Conservation (phyloP, 2,797 vertebrate species). For the Sphaeramia orbicularis region DNA sequence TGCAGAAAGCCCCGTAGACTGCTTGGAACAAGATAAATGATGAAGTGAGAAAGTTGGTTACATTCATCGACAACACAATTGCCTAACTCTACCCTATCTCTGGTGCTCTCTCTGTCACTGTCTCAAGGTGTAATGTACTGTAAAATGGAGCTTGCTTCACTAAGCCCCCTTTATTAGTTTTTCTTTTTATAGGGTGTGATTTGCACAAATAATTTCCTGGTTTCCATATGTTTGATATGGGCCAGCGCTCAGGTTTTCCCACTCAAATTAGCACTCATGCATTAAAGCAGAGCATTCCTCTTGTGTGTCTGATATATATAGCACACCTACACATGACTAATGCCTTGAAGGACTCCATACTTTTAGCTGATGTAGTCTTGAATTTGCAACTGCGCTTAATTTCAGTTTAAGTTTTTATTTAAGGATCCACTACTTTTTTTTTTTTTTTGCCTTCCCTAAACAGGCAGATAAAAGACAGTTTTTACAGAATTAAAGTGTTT, state of each 20-base stretch:
- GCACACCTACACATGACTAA: slow-evolving; percentile 12
- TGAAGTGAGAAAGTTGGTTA: slow-evolving; percentile 66
- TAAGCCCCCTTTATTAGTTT: slow-evolving; percentile 80
- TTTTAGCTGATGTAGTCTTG: not conserved
- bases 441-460: too few species aligned
- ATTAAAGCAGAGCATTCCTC: slow-evolving; percentile 25
- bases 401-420: too few species aligned
- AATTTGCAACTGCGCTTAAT: too few species aligned
- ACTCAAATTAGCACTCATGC: slow-evolving; percentile 54
- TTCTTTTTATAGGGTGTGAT: slow-evolving; percentile 77
- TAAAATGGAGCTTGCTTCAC: slow-evolving; percentile 82
- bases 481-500: too few species aligned
- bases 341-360: slow-evolving; percentile 8
- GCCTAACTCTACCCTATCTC: slow-evolving; percentile 65
- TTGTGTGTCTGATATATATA: slow-evolving; percentile 7
- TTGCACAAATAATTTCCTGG: slow-evolving; percentile 78
- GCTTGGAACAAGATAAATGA: slow-evolving; percentile 72
- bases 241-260: slow-evolving; percentile 54
- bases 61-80: slow-evolving; percentile 74
- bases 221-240: slow-evolving; percentile 74
- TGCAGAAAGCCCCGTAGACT: slow-evolving; percentile 43
- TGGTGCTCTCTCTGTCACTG: slow-evolving; percentile 74
- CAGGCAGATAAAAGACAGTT: too few species aligned
- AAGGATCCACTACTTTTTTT: too few species aligned
- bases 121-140: slow-evolving; percentile 83